These are phyloP conservation scores for Danionella dracula DNA, from an alignment of 2,797 vertebrate species.

Conservation along the genomic window DNA sequence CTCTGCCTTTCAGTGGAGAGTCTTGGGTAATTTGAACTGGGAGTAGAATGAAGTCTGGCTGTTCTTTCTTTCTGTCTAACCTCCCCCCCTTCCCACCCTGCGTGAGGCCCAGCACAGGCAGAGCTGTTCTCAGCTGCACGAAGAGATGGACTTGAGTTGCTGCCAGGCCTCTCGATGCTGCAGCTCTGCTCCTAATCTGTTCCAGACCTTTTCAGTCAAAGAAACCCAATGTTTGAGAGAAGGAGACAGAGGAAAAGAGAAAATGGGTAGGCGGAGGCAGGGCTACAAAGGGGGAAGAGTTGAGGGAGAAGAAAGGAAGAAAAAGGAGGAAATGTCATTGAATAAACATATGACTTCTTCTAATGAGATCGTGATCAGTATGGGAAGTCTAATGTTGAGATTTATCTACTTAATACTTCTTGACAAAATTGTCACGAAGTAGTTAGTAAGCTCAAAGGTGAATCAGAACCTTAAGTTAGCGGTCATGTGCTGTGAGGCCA, in stretches of 20 bases:
- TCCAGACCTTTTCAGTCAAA: constrained; percentile 95
- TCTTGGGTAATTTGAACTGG: constrained; percentile 65
- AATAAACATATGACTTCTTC: constrained; percentile 62
- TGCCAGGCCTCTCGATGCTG: constrained; percentile 90
- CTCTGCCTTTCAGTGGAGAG: constrained; percentile 62
- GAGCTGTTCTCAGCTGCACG: constrained; percentile 65
- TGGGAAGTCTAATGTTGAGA: constrained; percentile 33
- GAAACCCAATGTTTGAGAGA: constrained; percentile 66
- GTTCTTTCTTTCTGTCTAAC: constrained; percentile 20
- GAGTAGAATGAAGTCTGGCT: constrained; percentile 53
- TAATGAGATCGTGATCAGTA: constrained; percentile 54
- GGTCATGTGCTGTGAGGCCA: constrained; percentile 41
- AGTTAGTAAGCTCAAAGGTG: neutral
- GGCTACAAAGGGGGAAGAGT: constrained; percentile 46
- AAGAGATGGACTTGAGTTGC: constrained; percentile 86
- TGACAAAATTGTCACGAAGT: no score
- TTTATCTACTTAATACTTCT: no score
- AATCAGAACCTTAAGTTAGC: constrained; percentile 6
- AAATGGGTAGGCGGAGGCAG: constrained; percentile 35
- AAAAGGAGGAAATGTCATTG: constrained; percentile 56
- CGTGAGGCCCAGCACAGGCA: constrained; percentile 79
- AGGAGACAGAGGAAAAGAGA: constrained; percentile 21
- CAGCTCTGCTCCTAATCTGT: constrained; percentile 90
- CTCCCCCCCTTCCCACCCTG: constrained; percentile 58
- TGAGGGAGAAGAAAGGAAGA: constrained; percentile 26